A percentile compares a stretch with the other conserved stretches of the same genome.
phyloP scores from a whole-genome alignment of 1,140 invertebrate genomes.

The Atta colombica region DNA sequence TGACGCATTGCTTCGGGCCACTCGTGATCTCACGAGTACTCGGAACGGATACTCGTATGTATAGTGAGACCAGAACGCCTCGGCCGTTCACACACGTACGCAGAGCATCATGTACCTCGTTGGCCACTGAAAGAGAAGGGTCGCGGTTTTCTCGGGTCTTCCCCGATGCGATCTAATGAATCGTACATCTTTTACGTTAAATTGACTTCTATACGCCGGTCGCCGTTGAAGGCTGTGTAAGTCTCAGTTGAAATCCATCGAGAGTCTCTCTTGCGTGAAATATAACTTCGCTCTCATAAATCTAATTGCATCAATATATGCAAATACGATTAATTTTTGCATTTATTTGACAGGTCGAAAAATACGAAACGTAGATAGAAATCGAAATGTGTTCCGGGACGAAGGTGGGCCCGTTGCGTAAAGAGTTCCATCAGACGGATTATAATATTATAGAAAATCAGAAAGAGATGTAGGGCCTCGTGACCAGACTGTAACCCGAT shows the following conservation, averaged over 20 bases:
- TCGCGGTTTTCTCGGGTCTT: constrained; percentile 58
- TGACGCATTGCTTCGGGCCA: constrained; percentile 75
- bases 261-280: constrained; percentile 3
- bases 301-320: constrained; percentile 1
- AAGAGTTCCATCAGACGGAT: constrained; percentile 84
- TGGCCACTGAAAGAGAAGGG: constrained; percentile 56
- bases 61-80: neutral
- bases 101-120: constrained; percentile 33
- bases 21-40: constrained; percentile 50
- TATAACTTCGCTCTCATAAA: neutral
- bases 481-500: constrained; percentile 80
- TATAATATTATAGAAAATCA: constrained; percentile 84
- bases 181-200: constrained; percentile 64
- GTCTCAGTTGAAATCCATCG: neutral
- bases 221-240: constrained; percentile 5
- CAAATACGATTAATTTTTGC: constrained; percentile 16
- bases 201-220: constrained; percentile 23
- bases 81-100: constrained; percentile 56
- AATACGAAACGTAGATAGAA: neutral
- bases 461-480: constrained; percentile 78
- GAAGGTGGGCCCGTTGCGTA: constrained; percentile 59
- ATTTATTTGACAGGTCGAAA: constrained; percentile 4
- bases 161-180: constrained; percentile 48
- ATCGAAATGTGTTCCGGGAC: constrained; percentile 7
- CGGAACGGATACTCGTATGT: neutral